Conservation (phyloP, 2,113 vertebrate species). For the Quiscalus mexicanus region DNA sequence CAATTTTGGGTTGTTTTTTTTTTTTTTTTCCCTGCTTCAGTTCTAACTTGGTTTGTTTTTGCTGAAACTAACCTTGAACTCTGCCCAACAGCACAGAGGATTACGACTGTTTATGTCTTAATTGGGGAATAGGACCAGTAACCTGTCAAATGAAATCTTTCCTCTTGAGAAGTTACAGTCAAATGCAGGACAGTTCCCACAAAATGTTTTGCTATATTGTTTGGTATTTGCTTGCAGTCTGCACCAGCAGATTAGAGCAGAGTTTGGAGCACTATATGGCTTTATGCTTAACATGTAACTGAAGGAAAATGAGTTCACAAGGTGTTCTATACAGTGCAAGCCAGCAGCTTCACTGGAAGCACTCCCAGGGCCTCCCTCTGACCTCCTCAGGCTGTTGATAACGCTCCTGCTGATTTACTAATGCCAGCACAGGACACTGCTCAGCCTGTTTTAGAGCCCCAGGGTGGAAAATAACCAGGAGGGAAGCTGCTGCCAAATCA, state of each 20-base stretch:
- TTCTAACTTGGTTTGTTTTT: neutral
- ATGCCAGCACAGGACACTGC: neutral
- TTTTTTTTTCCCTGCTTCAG: neutral
- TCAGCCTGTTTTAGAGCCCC: neutral
- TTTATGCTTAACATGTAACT: neutral
- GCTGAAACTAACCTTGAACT: neutral
- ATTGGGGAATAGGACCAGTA: neutral
- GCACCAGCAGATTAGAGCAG: neutral
- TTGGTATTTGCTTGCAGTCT: neutral
- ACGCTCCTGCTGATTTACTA: neutral
- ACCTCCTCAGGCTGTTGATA: neutral
- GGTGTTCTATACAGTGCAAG: neutral
- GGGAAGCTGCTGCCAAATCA: neutral
- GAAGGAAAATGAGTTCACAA: neutral
- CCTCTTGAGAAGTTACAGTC: neutral
- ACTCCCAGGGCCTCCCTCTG: neutral
- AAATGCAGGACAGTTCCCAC: neutral
- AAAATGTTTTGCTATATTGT: neutral
- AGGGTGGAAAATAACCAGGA: slow-evolving; percentile 32
- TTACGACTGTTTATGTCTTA: neutral
- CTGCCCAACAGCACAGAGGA: neutral
- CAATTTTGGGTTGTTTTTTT: neutral
- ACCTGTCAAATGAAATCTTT: neutral
- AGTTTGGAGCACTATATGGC: neutral
- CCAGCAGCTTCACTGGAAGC: accelerated